These are phyloP conservation scores for Acanthoscelides obtectus DNA, from an alignment of 2,888 invertebrate genomes.

Conservation along the genomic window DNA sequence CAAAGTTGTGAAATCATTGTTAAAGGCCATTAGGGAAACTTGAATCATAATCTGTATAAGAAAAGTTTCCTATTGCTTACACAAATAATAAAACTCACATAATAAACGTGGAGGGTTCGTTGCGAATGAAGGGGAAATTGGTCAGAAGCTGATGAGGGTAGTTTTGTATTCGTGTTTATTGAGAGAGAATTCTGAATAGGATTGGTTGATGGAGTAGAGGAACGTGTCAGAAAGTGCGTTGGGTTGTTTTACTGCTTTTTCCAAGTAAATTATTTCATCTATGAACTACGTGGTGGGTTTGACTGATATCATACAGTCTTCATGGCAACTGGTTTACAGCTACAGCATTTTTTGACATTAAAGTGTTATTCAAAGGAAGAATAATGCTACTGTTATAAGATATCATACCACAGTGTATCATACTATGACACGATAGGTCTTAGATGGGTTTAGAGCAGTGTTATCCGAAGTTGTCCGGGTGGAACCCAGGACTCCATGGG, in stretches of 20 bases:
- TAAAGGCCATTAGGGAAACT: constrained; percentile 25
- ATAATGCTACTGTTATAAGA: too few species aligned
- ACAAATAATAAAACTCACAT: constrained; percentile 26
- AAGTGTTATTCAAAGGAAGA: too few species aligned
- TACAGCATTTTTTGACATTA: too few species aligned
- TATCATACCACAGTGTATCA: too few species aligned
- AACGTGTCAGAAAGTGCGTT: background rate
- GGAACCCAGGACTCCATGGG: too few species aligned
- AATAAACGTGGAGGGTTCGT: constrained; percentile 19
- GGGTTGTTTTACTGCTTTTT: background rate
- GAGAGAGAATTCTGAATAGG: background rate
- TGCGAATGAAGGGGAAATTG: constrained; percentile 16
- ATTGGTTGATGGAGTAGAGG: background rate
- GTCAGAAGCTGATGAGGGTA: constrained; percentile 11
- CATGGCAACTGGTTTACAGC: too few species aligned
- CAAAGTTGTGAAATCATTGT: constrained; percentile 28
- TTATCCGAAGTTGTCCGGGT: too few species aligned
- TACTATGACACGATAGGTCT: too few species aligned
- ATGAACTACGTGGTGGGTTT: too few species aligned
- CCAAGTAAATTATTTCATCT: background rate
- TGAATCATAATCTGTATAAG: constrained; percentile 28
- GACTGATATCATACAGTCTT: too few species aligned
- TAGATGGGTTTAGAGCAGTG: too few species aligned
- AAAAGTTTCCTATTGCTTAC: constrained; percentile 27
- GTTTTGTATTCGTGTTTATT: background rate